Percentiles rank a stretch among this genome's conserved stretches.
These are phyloP conservation scores for Pelvicachromis taeniatus DNA, from an alignment of 2,113 vertebrate species.

Conservation along the genomic window DNA sequence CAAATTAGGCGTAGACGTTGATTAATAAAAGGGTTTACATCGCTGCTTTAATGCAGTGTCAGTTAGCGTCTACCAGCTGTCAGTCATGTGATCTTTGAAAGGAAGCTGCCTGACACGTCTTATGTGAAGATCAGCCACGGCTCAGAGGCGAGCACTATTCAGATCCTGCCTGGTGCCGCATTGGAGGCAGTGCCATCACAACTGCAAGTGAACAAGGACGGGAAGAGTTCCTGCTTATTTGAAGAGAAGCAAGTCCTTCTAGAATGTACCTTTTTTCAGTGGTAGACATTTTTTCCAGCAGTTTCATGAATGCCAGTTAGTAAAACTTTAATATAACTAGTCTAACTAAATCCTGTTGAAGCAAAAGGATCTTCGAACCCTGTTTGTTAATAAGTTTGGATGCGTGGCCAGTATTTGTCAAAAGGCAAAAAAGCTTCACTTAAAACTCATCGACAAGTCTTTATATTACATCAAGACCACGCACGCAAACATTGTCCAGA, in stretches of 20 bases:
- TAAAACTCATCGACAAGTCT: background rate
- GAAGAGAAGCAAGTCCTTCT: background rate
- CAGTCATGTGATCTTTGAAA: background rate
- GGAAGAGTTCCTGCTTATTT: background rate
- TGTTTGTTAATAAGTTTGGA: background rate
- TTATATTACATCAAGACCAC: background rate
- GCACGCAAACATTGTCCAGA: background rate
- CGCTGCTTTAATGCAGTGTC: background rate
- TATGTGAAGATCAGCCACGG: background rate
- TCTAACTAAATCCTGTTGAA: background rate
- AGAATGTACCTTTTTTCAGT: background rate
- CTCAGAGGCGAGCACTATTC: background rate
- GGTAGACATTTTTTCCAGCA: background rate
- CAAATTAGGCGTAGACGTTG: background rate
- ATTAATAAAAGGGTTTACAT: background rate
- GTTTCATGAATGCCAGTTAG: background rate
- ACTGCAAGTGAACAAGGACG: background rate
- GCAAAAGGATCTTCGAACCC: background rate
- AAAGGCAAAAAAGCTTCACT: no score
- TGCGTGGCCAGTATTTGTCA: no score
- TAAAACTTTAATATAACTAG: background rate
- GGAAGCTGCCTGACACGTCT: background rate
- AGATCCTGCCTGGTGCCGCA: background rate
- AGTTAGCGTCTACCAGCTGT: background rate
- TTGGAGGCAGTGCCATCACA: background rate